phyloP scores from a whole-genome alignment of 2,113 vertebrate species.

The Mixornis gularis region DNA sequence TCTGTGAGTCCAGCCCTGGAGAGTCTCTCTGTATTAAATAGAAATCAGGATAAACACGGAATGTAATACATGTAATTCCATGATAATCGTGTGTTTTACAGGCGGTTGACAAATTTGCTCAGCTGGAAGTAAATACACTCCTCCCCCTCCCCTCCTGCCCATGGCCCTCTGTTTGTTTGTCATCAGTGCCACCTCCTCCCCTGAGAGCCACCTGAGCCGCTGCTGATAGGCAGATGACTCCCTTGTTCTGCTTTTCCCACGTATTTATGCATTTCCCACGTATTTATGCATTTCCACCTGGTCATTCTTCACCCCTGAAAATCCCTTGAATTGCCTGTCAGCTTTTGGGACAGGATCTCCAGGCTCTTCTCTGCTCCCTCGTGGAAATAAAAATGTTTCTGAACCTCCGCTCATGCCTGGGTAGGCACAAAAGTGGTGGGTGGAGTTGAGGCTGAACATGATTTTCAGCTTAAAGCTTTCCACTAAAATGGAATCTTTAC shows the following conservation, averaged over 20 bases:
- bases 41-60: not conserved
- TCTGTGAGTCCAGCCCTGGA: not conserved
- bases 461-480: not conserved
- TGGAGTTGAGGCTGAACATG: not conserved
- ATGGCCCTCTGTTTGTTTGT: not conserved
- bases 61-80: slow-evolving; percentile 44
- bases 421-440: not conserved
- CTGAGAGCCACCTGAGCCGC: slow-evolving; percentile 32
- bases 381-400: not conserved
- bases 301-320: not conserved
- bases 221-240: slow-evolving; percentile 39
- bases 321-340: not conserved
- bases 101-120: slow-evolving; percentile 39
- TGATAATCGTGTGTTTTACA: slow-evolving; percentile 47
- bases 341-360: not conserved
- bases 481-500: not conserved
- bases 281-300: not conserved
- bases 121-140: slow-evolving; percentile 1
- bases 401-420: not conserved
- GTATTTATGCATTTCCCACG: accelerated
- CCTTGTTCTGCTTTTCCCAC: not conserved
- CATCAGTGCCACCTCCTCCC: slow-evolving; percentile 19
- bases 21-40: not conserved
- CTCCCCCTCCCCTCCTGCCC: not conserved
- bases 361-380: not conserved